A percentile compares a stretch with the other conserved stretches of the same genome.
Conservation (phyloP, 1,140 invertebrate species). For the Pseudomyrmex cubaensis region DNA sequence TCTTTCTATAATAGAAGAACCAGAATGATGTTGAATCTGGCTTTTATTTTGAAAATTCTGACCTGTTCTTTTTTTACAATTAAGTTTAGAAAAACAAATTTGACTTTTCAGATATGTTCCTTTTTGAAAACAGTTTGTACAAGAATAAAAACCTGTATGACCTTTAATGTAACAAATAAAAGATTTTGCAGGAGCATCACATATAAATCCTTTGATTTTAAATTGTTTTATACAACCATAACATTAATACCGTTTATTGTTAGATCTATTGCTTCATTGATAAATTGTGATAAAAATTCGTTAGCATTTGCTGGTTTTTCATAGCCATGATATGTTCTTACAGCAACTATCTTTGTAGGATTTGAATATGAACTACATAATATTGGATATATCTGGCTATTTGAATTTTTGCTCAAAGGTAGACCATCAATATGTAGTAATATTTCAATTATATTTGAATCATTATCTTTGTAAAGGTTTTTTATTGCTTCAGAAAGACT, state of each 20-base stretch:
- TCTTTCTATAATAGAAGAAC: not conserved
- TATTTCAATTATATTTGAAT: too few species aligned
- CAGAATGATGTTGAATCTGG: slow-evolving; percentile 14
- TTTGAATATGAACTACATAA: not conserved
- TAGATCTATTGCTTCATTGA: not conserved
- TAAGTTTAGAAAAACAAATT: slow-evolving; percentile 11
- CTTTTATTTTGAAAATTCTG: slow-evolving; percentile 3
- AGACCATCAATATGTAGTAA: too few species aligned
- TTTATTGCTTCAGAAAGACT: too few species aligned
- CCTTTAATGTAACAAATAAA: slow-evolving; percentile 2
- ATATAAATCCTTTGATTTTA: not conserved
- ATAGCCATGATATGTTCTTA: slow-evolving; percentile 4
- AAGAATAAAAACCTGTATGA: slow-evolving; percentile 6
- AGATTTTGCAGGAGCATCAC: not conserved
- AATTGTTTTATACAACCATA: not conserved
- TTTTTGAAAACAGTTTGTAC: not conserved
- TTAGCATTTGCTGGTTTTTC: not conserved
- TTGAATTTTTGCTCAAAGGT: too few species aligned
- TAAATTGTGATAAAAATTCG: not conserved
- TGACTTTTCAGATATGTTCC: not conserved
- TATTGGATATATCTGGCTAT: too few species aligned
- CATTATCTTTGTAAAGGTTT: too few species aligned
- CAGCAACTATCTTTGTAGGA: not conserved
- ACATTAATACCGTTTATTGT: not conserved
- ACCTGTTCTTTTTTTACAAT: slow-evolving; percentile 6